A percentile compares a stretch with the other conserved stretches of the same genome.
Conservation (phyloP, 2,797 vertebrate species). For the Pseudocheirus occidentalis region DNA sequence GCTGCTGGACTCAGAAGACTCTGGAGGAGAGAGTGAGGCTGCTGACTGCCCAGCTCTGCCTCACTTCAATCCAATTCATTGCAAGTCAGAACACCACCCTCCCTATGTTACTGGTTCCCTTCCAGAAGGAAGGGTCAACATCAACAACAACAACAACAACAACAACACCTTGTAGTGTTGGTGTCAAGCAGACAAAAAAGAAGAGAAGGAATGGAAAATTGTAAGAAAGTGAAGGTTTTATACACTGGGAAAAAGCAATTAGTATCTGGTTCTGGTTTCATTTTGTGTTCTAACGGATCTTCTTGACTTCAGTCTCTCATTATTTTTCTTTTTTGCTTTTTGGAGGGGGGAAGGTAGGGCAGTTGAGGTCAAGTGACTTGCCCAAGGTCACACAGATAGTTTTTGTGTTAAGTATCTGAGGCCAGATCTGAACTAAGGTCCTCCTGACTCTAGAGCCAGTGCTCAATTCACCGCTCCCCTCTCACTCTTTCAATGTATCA, state of each 20-base stretch:
- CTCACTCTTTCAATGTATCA: not conserved
- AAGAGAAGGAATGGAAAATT: not conserved
- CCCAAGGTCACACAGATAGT: too few species aligned
- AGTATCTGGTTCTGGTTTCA: not conserved
- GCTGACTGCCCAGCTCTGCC: not conserved
- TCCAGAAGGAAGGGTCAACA: not conserved
- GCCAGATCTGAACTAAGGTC: too few species aligned
- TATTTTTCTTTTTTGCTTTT: too few species aligned
- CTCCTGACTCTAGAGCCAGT: too few species aligned
- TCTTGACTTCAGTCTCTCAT: not conserved
- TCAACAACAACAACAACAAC: not conserved
- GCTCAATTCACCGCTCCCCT: too few species aligned
- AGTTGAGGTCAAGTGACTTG: too few species aligned
- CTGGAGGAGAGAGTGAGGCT: not conserved
- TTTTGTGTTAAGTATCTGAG: too few species aligned
- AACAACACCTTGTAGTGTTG: not conserved
- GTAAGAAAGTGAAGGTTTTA: not conserved
- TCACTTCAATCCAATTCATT: not conserved
- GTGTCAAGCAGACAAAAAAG: not conserved
- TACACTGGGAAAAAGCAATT: not conserved
- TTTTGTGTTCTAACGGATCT: not conserved
- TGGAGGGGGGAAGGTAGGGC: too few species aligned
- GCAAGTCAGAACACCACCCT: not conserved
- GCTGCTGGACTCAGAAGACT: not conserved
- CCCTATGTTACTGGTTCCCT: not conserved